Percentiles rank a stretch among this genome's conserved stretches.
Evolutionary conservation across 2,797 vertebrate genomes (phyloP).

Genomic region (Halcyon leucocephala): DNA sequence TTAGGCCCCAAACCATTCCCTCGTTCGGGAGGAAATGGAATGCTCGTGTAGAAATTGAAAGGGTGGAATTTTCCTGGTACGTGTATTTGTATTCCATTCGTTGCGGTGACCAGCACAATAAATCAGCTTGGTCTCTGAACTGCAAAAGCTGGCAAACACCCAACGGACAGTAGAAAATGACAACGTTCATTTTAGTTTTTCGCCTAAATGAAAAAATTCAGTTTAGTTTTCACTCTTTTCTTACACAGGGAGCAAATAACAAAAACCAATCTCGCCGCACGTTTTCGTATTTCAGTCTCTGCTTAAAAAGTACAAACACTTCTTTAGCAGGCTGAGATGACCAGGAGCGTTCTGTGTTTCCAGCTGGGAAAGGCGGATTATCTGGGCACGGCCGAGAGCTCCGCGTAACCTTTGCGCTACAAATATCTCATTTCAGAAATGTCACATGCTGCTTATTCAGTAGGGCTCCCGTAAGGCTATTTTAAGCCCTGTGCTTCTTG

Average conservation of each 20-base stretch:
- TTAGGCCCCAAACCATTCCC: background rate
- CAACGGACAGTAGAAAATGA: background rate
- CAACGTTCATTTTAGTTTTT: background rate
- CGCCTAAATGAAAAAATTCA: background rate
- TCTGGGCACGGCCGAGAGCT: slow-evolving; percentile 65
- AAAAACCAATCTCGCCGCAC: background rate
- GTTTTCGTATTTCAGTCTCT: slow-evolving; percentile 30
- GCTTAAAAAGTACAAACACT: slow-evolving; percentile 10
- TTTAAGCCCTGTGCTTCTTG: slow-evolving; percentile 61
- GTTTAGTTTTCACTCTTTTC: background rate
- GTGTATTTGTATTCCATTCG: background rate
- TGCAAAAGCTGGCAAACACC: slow-evolving; percentile 15
- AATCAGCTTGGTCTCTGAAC: background rate
- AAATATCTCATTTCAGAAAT: slow-evolving; percentile 74
- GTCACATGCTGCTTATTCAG: slow-evolving; percentile 68
- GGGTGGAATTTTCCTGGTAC: background rate
- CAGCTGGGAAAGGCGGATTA: slow-evolving; percentile 54
- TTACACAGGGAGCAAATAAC: background rate
- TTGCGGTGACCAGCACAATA: background rate
- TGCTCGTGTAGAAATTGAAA: background rate
- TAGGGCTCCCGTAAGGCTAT: slow-evolving; percentile 44
- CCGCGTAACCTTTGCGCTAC: slow-evolving; percentile 69
- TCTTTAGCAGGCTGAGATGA: slow-evolving; percentile 24
- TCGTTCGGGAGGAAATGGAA: background rate
- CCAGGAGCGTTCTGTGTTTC: slow-evolving; percentile 42